phyloP scores from a whole-genome alignment of 1,140 invertebrate species.

The Coboldia fuscipes region DNA sequence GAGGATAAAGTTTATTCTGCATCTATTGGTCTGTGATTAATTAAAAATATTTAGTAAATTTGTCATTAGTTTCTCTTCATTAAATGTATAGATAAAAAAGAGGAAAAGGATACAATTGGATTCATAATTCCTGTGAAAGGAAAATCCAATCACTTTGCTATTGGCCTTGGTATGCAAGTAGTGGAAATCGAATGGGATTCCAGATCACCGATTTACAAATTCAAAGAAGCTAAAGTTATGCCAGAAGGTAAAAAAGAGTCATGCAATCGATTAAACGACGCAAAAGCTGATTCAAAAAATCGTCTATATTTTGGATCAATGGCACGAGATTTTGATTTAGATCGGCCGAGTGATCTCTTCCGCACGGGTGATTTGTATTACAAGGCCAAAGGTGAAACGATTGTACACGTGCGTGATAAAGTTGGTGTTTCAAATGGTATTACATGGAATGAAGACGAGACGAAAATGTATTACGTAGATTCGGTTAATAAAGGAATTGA shows the following conservation, averaged over 20 bases:
- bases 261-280: slow-evolving; percentile 43
- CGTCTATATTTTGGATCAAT: slow-evolving; percentile 45
- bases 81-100: too few relatives aligned
- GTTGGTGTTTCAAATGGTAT: slow-evolving; percentile 32
- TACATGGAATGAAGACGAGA: slow-evolving; percentile 34
- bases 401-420: slow-evolving; percentile 7
- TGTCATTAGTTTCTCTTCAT: too few relatives aligned
- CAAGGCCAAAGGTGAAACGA: slow-evolving; percentile 12
- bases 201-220: slow-evolving; percentile 11
- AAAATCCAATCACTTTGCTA: slow-evolving; percentile 24
- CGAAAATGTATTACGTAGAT: slow-evolving; percentile 38
- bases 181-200: slow-evolving; percentile 31
- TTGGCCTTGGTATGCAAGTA: slow-evolving; percentile 25
- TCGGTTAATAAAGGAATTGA: slow-evolving; percentile 25
- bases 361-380: slow-evolving; percentile 27
- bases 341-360: neutral
- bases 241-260: slow-evolving; percentile 25
- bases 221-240: slow-evolving; percentile 11
- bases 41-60: too few relatives aligned
- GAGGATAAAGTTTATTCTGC: slow-evolving; percentile 2
- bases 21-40: neutral
- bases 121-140: slow-evolving; percentile 28
- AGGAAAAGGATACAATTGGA: slow-evolving; percentile 11
- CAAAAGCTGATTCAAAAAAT: slow-evolving; percentile 42
- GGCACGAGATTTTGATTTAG: slow-evolving; percentile 10